phyloP scores from a whole-genome alignment of 2,888 invertebrate species.

The Tenthredo notha region DNA sequence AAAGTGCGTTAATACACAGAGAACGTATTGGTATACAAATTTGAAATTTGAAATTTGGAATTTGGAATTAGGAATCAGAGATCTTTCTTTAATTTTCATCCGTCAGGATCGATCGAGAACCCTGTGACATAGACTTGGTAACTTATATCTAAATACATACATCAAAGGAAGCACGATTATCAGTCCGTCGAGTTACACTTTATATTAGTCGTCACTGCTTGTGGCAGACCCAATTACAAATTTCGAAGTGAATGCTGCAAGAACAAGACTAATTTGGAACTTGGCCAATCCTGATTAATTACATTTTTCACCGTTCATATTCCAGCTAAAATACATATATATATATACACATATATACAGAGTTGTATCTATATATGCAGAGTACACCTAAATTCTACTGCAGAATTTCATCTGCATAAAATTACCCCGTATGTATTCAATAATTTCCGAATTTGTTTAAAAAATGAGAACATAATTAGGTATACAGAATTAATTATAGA shows the following conservation, averaged over 20 bases:
- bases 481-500: neutral
- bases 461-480: neutral
- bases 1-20: no score
- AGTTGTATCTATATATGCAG: neutral
- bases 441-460: neutral
- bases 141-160: neutral
- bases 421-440: no score
- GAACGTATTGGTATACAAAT: no score
- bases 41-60: neutral
- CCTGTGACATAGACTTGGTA: neutral
- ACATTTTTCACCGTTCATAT: neutral
- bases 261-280: conserved; percentile 35
- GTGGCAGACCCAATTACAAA: conserved; percentile 25
- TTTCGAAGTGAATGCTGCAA: neutral
- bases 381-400: no score
- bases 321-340: neutral
- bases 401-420: no score
- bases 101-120: neutral
- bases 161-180: neutral
- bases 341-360: no score
- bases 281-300: conserved; percentile 27
- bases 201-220: neutral
- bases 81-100: neutral
- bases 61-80: neutral
- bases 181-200: conserved; percentile 3